phyloP scores from a whole-genome alignment of 1,140 invertebrate genomes.

The Trinorchestia longiramus region DNA sequence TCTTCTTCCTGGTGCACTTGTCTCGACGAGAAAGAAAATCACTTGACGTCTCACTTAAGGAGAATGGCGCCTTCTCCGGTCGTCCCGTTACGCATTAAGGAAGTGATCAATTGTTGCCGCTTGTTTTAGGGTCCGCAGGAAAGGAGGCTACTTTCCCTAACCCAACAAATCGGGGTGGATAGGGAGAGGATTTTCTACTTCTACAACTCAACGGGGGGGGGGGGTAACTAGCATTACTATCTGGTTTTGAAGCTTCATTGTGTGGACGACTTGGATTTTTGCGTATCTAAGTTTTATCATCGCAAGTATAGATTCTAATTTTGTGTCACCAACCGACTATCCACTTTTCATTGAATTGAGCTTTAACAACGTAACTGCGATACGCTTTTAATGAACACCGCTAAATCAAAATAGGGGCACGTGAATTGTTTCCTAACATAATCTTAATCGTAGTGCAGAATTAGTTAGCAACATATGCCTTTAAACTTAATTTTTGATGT shows the following conservation, averaged over 20 bases:
- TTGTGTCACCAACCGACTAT: background rate
- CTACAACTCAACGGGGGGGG: background rate
- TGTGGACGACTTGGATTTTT: background rate
- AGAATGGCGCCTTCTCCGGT: conserved; percentile 1
- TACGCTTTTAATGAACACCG: background rate
- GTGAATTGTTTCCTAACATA: background rate
- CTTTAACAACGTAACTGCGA: background rate
- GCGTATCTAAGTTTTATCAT: background rate
- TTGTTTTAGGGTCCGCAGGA: conserved; percentile 42
- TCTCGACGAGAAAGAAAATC: conserved; percentile 23
- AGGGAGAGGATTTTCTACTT: background rate
- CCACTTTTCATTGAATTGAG: background rate
- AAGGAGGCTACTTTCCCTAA: background rate
- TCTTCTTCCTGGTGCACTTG: background rate
- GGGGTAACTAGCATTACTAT: background rate
- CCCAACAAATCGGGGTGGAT: background rate
- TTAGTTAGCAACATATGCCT: background rate
- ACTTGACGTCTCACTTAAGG: conserved; percentile 24
- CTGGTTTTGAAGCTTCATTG: background rate
- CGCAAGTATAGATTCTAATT: background rate
- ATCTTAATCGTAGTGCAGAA: background rate
- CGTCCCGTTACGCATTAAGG: conserved; percentile 46
- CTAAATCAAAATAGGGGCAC: background rate
- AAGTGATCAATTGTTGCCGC: conserved; percentile 44
- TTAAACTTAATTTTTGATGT: background rate